Percentiles rank a stretch among this genome's conserved stretches.
These are phyloP conservation scores for Clarias batrachus DNA, from an alignment of 2,113 vertebrate species.

Conservation along the genomic window DNA sequence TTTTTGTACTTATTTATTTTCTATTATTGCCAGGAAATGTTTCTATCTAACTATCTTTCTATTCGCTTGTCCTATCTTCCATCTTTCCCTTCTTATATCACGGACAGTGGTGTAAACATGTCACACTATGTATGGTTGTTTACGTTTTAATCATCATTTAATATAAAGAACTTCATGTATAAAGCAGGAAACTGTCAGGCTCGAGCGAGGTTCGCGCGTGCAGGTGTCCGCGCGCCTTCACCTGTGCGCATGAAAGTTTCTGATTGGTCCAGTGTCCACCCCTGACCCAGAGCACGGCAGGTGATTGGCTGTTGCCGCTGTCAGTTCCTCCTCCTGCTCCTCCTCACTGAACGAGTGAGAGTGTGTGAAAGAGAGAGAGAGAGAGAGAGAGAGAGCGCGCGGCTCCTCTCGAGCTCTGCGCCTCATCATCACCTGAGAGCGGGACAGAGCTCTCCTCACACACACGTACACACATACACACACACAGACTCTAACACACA, in stretches of 20 bases:
- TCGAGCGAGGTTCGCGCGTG: not conserved
- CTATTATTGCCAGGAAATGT: too few relatives aligned
- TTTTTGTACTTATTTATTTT: too few relatives aligned
- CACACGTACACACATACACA: not conserved
- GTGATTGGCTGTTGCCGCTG: conserved; percentile 20
- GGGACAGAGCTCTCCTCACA: not conserved
- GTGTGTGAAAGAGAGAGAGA: not conserved
- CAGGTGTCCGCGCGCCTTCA: conserved; percentile 20
- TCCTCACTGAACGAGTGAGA: not conserved
- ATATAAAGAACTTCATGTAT: not conserved
- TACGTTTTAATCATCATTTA: not conserved
- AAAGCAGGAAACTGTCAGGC: not conserved
- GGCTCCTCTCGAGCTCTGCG: not conserved
- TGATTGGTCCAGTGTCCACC: not conserved
- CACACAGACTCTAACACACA: too few relatives aligned
- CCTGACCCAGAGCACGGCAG: not conserved
- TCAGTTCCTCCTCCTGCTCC: not conserved
- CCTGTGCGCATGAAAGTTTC: not conserved
- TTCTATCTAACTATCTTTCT: too few relatives aligned
- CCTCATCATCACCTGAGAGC: not conserved
- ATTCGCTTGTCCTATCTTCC: too few relatives aligned
- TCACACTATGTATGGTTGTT: too few relatives aligned
- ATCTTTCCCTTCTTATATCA: too few relatives aligned
- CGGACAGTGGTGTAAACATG: too few relatives aligned
- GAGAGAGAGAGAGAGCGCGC: not conserved